Percentiles rank a stretch among this genome's conserved stretches.
phyloP scores from a whole-genome alignment of 2,113 vertebrate species.

The Sinosuthora webbiana region DNA sequence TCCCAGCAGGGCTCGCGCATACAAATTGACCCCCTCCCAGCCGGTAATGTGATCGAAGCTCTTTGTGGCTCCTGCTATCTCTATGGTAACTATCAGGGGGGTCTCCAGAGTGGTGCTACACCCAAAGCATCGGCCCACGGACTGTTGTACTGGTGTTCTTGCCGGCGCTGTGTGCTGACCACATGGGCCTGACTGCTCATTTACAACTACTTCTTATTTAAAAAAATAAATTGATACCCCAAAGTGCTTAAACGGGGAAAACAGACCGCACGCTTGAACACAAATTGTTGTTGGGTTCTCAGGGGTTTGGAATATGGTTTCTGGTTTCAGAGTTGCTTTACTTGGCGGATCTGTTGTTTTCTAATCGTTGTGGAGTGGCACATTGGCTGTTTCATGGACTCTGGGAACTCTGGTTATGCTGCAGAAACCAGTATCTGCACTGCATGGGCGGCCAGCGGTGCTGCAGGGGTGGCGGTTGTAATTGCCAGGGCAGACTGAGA shows the following conservation, averaged over 20 bases:
- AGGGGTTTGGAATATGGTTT: background rate
- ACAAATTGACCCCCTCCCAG: constrained; percentile 74
- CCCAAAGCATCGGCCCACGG: constrained; percentile 16
- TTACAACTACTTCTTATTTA: background rate
- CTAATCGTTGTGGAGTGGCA: rapidly evolving
- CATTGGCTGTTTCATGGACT: background rate
- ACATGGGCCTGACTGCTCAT: constrained; percentile 19
- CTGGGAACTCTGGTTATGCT: background rate
- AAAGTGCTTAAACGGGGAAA: background rate
- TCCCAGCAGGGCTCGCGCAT: constrained; percentile 71
- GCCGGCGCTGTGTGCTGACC: background rate
- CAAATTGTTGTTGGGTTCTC: background rate
- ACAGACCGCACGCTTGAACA: rapidly evolving
- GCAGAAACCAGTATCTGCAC: background rate
- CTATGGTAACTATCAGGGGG: constrained; percentile 74
- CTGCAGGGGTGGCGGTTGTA: background rate
- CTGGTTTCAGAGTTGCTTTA: background rate
- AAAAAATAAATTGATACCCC: background rate
- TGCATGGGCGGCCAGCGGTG: background rate
- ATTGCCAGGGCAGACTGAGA: background rate
- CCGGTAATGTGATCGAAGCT: constrained; percentile 67
- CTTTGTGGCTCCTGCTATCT: constrained; percentile 71
- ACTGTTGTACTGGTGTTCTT: constrained; percentile 31
- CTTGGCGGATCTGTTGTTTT: background rate
- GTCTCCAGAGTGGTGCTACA: constrained; percentile 39